Evolutionary conservation across 2,113 vertebrate species (phyloP).

Genomic region (Hippocampus barbouri): DNA sequence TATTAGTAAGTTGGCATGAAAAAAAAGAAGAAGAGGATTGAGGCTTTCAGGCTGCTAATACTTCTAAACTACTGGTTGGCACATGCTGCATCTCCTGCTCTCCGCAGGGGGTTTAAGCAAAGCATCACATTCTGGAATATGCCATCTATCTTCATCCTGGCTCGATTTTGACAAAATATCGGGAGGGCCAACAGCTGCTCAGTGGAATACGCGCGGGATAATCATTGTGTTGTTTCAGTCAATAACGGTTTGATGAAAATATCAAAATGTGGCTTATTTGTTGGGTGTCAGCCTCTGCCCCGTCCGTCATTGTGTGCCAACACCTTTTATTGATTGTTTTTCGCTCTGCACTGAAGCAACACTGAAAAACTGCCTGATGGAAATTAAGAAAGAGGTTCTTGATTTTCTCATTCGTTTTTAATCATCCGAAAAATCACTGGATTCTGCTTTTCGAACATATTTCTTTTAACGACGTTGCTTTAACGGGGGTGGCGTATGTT

Average conservation of each 20-base stretch:
- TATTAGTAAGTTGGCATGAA: neutral
- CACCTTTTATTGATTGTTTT: constrained; percentile 12
- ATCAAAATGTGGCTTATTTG: neutral
- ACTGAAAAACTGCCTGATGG: constrained; percentile 6
- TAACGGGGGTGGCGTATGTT: neutral
- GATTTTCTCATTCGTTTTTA: neutral
- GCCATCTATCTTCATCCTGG: neutral
- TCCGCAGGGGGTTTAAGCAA: neutral
- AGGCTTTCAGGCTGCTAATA: neutral
- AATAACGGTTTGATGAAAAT: neutral
- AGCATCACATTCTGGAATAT: neutral
- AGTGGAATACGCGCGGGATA: neutral
- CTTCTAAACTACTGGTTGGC: neutral
- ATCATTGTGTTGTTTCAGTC: neutral
- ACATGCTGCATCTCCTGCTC: neutral
- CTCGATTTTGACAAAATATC: constrained; percentile 1
- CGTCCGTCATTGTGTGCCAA: constrained; percentile 13
- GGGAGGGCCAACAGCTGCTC: neutral
- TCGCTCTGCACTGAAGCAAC: neutral
- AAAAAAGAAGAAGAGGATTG: neutral
- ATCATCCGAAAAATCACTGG: neutral
- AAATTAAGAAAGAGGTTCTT: neutral
- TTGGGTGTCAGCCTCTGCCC: neutral
- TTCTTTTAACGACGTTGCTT: neutral
- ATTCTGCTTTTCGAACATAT: neutral